Evolutionary conservation across 2,888 invertebrate species (phyloP).

Genomic region (Drosophila nr. fundita): DNA sequence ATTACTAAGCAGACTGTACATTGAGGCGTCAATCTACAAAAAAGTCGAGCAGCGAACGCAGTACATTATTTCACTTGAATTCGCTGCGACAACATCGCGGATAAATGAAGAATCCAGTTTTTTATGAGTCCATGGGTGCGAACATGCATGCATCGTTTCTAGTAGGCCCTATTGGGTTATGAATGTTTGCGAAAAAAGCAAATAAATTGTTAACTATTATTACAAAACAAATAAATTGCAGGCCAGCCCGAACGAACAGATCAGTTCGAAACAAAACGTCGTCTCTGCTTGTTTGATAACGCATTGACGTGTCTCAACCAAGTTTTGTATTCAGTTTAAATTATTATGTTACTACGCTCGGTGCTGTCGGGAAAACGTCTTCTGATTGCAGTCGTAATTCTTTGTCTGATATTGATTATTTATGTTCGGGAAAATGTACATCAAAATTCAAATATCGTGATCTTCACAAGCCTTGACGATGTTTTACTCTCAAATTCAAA

Average conservation of each 20-base stretch:
- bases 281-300: background rate
- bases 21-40: too few relatives aligned
- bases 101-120: too few relatives aligned
- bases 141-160: too few relatives aligned
- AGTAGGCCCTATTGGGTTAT: too few relatives aligned
- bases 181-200: too few relatives aligned
- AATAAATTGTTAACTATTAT: too few relatives aligned
- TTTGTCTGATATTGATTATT: background rate
- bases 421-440: background rate
- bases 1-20: too few relatives aligned
- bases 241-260: background rate
- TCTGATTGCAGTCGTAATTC: background rate
- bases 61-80: too few relatives aligned
- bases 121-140: too few relatives aligned
- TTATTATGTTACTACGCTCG: background rate
- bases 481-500: constrained; percentile 70
- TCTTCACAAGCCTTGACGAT: constrained; percentile 61
- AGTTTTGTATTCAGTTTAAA: background rate
- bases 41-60: too few relatives aligned
- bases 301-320: background rate
- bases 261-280: background rate
- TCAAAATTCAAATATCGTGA: background rate
- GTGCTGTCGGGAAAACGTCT: background rate
- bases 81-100: too few relatives aligned
- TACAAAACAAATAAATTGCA: background rate